phyloP scores from a whole-genome alignment of 2,797 vertebrate genomes.

The Lutjanus campechanus region DNA sequence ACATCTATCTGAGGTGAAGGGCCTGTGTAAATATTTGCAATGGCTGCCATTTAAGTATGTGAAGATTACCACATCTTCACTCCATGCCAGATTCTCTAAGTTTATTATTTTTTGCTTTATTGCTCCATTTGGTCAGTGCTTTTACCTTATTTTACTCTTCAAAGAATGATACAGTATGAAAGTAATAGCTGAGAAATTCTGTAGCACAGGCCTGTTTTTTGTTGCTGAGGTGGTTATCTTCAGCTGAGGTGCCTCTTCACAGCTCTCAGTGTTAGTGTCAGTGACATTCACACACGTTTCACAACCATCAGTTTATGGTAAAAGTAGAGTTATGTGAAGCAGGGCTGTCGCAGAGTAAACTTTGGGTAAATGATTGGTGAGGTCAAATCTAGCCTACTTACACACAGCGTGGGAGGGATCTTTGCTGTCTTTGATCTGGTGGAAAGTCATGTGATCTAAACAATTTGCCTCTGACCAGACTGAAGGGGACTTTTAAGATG shows the following conservation, averaged over 20 bases:
- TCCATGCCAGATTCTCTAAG: background rate
- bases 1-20: conserved; percentile 45
- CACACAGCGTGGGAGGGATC: conserved; percentile 46
- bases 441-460: conserved; percentile 69
- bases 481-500: background rate
- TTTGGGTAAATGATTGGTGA: conserved; percentile 78
- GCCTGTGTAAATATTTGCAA: conserved; percentile 72
- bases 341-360: conserved; percentile 62
- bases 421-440: conserved; percentile 60
- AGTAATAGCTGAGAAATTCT: background rate
- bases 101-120: background rate
- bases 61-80: conserved; percentile 23
- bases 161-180: background rate
- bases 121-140: background rate
- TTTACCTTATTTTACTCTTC: background rate
- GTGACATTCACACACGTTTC: conserved; percentile 29
- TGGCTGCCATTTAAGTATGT: conserved; percentile 10
- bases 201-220: background rate
- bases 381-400: conserved; percentile 68
- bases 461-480: conserved; percentile 27
- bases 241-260: background rate
- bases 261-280: conserved; percentile 7
- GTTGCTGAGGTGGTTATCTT: background rate
- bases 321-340: conserved; percentile 39
- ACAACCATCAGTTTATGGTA: conserved; percentile 37